phyloP scores from a whole-genome alignment of 2,113 vertebrate genomes.

The Cavia porcellus region DNA sequence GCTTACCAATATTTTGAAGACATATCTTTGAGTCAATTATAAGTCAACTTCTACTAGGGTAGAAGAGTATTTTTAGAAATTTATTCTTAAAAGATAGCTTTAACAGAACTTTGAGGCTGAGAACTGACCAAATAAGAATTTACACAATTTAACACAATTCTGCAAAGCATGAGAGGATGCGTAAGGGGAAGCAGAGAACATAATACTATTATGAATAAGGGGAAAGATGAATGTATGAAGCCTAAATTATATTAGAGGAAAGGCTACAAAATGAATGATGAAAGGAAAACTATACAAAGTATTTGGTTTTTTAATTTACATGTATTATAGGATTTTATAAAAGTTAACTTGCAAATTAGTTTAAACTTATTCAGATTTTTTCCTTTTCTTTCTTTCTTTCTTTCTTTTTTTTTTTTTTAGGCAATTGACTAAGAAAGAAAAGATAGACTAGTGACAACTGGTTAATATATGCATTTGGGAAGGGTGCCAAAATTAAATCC shows the following conservation, averaged over 20 bases:
- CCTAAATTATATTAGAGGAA: conserved; percentile 4
- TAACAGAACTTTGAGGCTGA: neutral
- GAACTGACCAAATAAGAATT: conserved; percentile 2
- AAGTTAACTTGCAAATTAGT: conserved; percentile 58
- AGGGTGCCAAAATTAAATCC: conserved; percentile 35
- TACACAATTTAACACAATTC: neutral
- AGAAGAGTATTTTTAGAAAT: neutral
- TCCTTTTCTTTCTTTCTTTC: no score
- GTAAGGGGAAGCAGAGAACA: neutral
- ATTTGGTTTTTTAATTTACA: conserved; percentile 54
- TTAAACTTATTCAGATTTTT: conserved; percentile 39
- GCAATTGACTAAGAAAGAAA: conserved; percentile 52
- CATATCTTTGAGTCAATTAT: neutral
- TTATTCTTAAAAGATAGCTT: neutral
- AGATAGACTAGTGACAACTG: conserved; percentile 46
- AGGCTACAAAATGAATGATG: conserved; percentile 22
- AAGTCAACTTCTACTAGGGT: neutral
- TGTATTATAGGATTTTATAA: conserved; percentile 62
- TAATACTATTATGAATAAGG: neutral
- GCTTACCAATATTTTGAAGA: neutral
- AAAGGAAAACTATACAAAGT: conserved; percentile 38
- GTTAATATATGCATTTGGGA: conserved; percentile 60
- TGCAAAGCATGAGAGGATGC: neutral
- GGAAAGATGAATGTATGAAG: neutral
- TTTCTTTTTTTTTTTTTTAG: no score